Percentiles rank a stretch among this genome's conserved stretches.
Evolutionary conservation across 2,797 vertebrate genomes (phyloP).

Genomic region (Sibirionetta formosa): DNA sequence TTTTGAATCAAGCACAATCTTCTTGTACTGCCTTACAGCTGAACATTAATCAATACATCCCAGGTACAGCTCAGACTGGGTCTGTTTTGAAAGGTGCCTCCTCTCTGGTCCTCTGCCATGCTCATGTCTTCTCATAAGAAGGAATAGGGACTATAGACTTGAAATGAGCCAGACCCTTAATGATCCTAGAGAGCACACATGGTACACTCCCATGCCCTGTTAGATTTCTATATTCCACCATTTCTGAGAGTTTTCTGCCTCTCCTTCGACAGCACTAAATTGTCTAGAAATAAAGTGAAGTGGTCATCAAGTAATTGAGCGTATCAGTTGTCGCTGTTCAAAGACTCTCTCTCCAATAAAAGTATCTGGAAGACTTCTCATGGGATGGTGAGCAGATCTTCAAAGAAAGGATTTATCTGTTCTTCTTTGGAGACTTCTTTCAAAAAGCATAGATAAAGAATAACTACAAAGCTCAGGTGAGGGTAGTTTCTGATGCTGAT

Average conservation of each 20-base stretch:
- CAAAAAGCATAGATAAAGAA: background rate
- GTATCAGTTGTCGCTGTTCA: background rate
- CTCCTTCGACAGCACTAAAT: background rate
- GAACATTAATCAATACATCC: background rate
- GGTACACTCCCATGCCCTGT: background rate
- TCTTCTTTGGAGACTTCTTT: background rate
- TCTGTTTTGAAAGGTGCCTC: background rate
- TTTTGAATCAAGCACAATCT: background rate
- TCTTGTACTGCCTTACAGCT: background rate
- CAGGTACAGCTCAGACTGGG: background rate
- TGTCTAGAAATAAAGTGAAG: background rate
- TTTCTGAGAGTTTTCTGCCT: background rate
- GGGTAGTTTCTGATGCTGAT: background rate
- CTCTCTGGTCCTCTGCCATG: background rate
- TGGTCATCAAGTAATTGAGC: background rate
- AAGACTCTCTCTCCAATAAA: background rate
- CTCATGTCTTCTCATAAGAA: background rate
- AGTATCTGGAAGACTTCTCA: background rate
- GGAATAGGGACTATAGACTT: background rate
- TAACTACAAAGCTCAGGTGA: background rate
- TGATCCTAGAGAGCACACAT: background rate
- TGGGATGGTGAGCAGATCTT: background rate
- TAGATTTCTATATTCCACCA: background rate
- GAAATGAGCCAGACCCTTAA: background rate
- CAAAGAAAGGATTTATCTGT: background rate